A percentile compares a stretch with the other conserved stretches of the same genome.
Conservation (phyloP, 2,888 invertebrate genomes). For the Catocala nupta region DNA sequence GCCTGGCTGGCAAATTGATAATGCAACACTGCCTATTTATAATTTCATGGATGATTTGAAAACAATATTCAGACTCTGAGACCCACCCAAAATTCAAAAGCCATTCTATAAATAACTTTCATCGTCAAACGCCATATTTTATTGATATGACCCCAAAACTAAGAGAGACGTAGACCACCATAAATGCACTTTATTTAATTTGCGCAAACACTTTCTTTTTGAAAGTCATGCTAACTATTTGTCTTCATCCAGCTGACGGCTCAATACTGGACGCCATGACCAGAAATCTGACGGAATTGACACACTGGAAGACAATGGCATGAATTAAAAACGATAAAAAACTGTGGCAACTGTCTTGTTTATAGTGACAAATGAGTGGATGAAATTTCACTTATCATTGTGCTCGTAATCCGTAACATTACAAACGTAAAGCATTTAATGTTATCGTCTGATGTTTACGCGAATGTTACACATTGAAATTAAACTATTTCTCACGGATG, state of each 20-base stretch:
- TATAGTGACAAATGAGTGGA: slow-evolving; percentile 45
- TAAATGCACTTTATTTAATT: slow-evolving; percentile 75
- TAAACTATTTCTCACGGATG: too few species aligned
- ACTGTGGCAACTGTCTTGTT: slow-evolving; percentile 46
- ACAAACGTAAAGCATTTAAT: slow-evolving; percentile 10
- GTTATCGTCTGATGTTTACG: background rate
- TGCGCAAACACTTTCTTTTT: slow-evolving; percentile 76
- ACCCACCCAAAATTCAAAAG: too few species aligned
- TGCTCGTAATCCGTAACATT: slow-evolving; percentile 30
- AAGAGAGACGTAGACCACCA: slow-evolving; percentile 41
- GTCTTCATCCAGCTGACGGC: slow-evolving; percentile 84
- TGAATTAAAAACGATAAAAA: slow-evolving; percentile 53
- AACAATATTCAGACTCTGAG: too few species aligned
- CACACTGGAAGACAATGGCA: slow-evolving; percentile 49
- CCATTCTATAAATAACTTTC: slow-evolving; percentile 3
- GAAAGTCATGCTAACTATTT: slow-evolving; percentile 82
- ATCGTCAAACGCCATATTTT: slow-evolving; percentile 13
- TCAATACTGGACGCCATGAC: slow-evolving; percentile 73
- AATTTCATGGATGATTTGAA: too few species aligned
- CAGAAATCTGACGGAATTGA: slow-evolving; percentile 73
- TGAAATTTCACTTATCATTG: slow-evolving; percentile 38
- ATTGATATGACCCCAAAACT: slow-evolving; percentile 38
- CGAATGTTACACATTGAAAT: too few species aligned
- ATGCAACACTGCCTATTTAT: too few species aligned
- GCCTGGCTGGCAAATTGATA: too few species aligned